phyloP scores from a whole-genome alignment of 2,113 vertebrate species.

The Varanus komodoensis region DNA sequence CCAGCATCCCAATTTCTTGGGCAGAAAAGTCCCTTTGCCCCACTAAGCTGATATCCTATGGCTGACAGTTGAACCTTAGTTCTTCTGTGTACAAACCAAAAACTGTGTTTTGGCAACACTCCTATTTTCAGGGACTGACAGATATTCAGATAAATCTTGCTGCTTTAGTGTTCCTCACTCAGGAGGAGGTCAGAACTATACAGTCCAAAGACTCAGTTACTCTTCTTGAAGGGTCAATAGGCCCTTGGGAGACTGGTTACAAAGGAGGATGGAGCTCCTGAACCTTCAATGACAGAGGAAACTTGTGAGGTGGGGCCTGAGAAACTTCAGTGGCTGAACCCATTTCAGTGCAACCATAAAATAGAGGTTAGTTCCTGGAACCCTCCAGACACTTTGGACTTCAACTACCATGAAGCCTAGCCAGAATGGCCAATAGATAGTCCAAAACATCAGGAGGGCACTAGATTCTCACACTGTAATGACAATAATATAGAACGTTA shows the following conservation, averaged over 20 bases:
- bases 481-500: background rate
- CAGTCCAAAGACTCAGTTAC: background rate
- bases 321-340: background rate
- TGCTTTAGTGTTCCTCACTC: background rate
- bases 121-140: background rate
- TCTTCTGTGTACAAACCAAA: background rate
- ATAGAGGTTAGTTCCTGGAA: no score
- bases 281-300: background rate
- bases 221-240: background rate
- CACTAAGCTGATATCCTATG: background rate
- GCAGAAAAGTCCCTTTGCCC: background rate
- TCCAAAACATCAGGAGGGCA: no score
- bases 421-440: no score
- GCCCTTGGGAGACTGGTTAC: background rate
- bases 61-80: background rate
- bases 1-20: background rate
- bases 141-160: background rate
- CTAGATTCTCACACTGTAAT: background rate
- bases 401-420: no score
- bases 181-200: background rate
- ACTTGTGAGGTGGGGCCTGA: background rate
- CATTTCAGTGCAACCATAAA: background rate
- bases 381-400: no score
- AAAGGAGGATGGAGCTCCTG: background rate
- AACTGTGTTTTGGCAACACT: background rate